Evolutionary conservation across 2,888 invertebrate genomes (phyloP).

Genomic region (Notodonta dromedarius): DNA sequence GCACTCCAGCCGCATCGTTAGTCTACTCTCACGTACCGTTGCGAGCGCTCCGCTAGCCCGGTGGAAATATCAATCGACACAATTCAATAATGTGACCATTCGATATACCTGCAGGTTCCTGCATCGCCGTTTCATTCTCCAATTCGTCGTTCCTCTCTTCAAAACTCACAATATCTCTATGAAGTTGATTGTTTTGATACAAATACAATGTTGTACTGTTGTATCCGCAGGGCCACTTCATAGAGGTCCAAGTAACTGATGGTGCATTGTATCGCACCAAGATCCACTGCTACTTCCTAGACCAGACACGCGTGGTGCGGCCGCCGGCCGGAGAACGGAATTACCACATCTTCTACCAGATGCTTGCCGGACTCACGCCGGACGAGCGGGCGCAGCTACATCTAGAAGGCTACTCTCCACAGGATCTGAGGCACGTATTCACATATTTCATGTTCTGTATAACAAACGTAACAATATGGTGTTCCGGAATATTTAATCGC

Average conservation of each 20-base stretch:
- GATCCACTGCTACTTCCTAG: conserved; percentile 97
- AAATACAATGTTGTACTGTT: background rate
- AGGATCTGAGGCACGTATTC: conserved; percentile 88
- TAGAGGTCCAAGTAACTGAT: conserved; percentile 98
- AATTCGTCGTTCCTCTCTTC: too few relatives aligned
- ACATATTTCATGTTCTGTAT: background rate
- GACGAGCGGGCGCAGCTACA: conserved; percentile 95
- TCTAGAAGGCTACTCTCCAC: conserved; percentile 92
- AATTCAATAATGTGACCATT: too few relatives aligned
- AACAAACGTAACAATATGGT: background rate
- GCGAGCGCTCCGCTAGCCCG: too few relatives aligned
- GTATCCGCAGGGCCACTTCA: conserved; percentile 92
- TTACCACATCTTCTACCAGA: conserved; percentile 98
- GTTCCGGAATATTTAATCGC: background rate
- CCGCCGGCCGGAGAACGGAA: conserved; percentile 95
- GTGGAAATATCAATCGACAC: too few relatives aligned
- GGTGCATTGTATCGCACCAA: conserved; percentile 97
- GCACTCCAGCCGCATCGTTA: conserved; percentile 96
- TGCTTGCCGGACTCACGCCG: conserved; percentile 93
- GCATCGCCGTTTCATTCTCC: too few relatives aligned
- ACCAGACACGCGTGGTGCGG: conserved; percentile 95
- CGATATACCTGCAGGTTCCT: too few relatives aligned
- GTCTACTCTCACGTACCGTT: conserved; percentile 36
- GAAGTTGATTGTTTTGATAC: too few relatives aligned
- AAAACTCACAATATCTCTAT: too few relatives aligned